Evolutionary conservation across 35 echinoderm and acorn worm species (phyloP), one percentile per base, ranked within the genome.

Genomic region (Anneissia japonica): DNA sequence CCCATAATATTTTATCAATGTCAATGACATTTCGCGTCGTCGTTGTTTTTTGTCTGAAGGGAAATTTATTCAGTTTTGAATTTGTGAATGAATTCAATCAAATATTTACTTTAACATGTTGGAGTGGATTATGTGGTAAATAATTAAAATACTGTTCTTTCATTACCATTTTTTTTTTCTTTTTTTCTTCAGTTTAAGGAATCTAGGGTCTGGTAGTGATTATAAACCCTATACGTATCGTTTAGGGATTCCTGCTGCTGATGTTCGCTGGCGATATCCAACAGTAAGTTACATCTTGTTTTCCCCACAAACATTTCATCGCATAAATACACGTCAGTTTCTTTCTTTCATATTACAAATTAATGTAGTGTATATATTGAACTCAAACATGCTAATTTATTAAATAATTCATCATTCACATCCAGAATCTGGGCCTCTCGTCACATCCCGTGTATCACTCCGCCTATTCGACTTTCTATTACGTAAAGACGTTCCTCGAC

Each of bases 401-500:
- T 23, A 19, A 19, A 23, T 13, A 14, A 16, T 13, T 16, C 12
- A 31, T 23, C 31, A 31, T 11, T 14, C 11, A 32, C 11, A 12
- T 81, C 10, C 11, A 81, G 79, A 10, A 36, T 37, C 38, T 81
- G 4, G 79, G 79, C 13, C 35, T 81, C 23, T 37, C 79, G 3
- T 38, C 35, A 37, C 78, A 91, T 46, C 89, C 89, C 1, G 72
- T 85, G 16, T 91, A 91, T 34, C 89, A 91, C 37, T 79, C 89
- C 0, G 75, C 76, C 16, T 91, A 91, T 46, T 83, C 85, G 11
- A 91, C 89, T 12, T 85, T 91, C 36, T 40, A 85, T 39, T 19
- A 85, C 12, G 76, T 91, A 17, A 79, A 91, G 39, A 34, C 77
- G 4, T 79, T 85, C 1, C 35, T 91, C 14, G 89, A 91, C 76